phyloP scores from a whole-genome alignment of 2,888 invertebrate species.

The Drosophila meridiana region DNA sequence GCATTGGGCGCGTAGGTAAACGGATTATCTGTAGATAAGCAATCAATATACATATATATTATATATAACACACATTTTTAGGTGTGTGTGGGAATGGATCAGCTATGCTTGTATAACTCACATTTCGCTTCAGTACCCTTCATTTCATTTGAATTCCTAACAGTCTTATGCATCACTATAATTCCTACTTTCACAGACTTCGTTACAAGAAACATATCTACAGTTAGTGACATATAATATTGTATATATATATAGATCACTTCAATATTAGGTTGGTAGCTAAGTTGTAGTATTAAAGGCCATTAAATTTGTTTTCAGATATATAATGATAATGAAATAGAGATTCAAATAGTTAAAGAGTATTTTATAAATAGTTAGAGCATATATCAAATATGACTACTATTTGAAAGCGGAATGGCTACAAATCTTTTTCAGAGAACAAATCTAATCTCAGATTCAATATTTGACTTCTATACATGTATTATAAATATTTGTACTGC shows the following conservation, averaged over 20 bases:
- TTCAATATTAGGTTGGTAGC: too few species aligned
- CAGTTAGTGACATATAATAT: neutral
- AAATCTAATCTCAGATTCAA: neutral
- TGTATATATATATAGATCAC: too few species aligned
- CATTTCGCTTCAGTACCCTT: neutral
- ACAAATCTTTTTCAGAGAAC: neutral
- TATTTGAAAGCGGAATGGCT: neutral
- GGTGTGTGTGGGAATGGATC: neutral
- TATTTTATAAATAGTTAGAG: too few species aligned
- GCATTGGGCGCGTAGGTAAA: conserved; percentile 20
- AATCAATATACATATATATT: conserved; percentile 11
- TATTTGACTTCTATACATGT: neutral
- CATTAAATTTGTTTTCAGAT: too few species aligned
- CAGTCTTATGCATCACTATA: neutral
- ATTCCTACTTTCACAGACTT: too few species aligned
- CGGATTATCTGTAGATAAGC: conserved; percentile 15
- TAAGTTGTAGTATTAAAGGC: too few species aligned
- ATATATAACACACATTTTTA: neutral
- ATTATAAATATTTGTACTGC: neutral
- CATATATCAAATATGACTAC: too few species aligned
- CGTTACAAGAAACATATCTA: neutral
- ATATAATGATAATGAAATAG: too few species aligned
- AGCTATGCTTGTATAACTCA: neutral
- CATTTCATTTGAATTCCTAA: neutral
- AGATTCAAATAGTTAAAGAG: too few species aligned